phyloP scores from a whole-genome alignment of 2,888 invertebrate species.

The Habroteleia sp. region DNA sequence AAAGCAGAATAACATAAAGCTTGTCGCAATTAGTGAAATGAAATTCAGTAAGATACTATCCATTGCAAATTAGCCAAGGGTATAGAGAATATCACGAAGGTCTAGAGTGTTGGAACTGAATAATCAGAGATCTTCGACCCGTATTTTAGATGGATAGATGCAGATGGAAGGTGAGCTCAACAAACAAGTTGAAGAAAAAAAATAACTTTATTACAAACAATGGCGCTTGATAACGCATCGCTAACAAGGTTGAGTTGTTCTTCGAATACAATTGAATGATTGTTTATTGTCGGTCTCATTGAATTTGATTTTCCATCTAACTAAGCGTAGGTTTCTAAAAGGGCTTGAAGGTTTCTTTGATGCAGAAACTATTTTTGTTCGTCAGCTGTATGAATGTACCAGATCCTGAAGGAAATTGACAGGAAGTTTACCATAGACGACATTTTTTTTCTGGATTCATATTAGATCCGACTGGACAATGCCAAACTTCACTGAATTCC shows the following conservation, averaged over 20 bases:
- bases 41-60: slow-evolving; percentile 58
- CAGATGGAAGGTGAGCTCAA: neutral
- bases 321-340: too few species aligned
- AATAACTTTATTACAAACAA: slow-evolving; percentile 22
- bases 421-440: slow-evolving; percentile 78
- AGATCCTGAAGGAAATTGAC: slow-evolving; percentile 13
- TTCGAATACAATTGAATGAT: neutral
- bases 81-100: slow-evolving; percentile 24
- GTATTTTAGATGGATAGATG: slow-evolving; percentile 4
- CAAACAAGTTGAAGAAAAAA: slow-evolving; percentile 4
- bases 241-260: neutral
- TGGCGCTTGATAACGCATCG: neutral
- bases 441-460: slow-evolving; percentile 83
- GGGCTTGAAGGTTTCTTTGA: too few species aligned
- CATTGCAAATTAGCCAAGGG: slow-evolving; percentile 53
- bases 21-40: slow-evolving; percentile 61
- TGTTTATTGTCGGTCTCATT: slow-evolving; percentile 1
- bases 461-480: slow-evolving; percentile 82
- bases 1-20: slow-evolving; percentile 54
- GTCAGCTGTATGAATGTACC: too few species aligned
- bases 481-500: slow-evolving; percentile 85
- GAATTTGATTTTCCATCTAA: neutral
- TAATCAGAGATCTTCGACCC: slow-evolving; percentile 29
- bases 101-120: slow-evolving; percentile 25
- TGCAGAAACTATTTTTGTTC: too few species aligned